Evolutionary conservation across 2,113 vertebrate genomes (phyloP).

Genomic region (Phycodurus eques): DNA sequence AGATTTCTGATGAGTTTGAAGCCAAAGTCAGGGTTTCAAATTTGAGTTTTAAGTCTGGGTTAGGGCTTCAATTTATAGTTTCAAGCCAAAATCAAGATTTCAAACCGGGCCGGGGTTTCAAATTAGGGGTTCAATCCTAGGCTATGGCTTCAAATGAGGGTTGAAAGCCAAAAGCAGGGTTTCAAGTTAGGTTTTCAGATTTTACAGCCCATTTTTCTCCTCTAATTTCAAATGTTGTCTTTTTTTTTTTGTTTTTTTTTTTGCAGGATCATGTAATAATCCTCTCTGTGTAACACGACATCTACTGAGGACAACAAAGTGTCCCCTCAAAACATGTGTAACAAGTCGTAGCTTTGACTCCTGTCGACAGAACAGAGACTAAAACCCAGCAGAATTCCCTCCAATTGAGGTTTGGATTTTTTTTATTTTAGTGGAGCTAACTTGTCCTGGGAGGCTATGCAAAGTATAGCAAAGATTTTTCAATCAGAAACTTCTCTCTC

Average conservation of each 20-base stretch:
- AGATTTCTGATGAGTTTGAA: background rate
- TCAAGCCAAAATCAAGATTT: background rate
- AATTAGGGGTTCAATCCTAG: no score
- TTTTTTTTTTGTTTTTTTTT: background rate
- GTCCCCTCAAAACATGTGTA: constrained; percentile 10
- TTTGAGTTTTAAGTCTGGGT: no score
- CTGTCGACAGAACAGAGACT: constrained; percentile 27
- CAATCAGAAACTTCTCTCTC: constrained; percentile 1
- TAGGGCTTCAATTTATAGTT: no score
- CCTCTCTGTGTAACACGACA: constrained; percentile 13
- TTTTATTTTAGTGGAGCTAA: constrained; percentile 34
- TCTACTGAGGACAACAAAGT: constrained; percentile 25
- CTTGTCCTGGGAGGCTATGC: constrained; percentile 31
- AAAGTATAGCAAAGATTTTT: constrained; percentile 44
- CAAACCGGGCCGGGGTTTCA: no score
- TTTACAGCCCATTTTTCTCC: background rate
- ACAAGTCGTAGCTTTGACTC: constrained; percentile 40
- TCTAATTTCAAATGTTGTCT: background rate
- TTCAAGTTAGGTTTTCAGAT: background rate
- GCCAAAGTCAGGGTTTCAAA: background rate
- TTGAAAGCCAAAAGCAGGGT: background rate
- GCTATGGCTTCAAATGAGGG: no score
- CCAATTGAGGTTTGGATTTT: constrained; percentile 8
- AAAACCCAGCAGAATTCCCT: constrained; percentile 32
- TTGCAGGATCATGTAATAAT: constrained; percentile 31